A percentile compares a stretch with the other conserved stretches of the same genome.
phyloP scores from a whole-genome alignment of 2,113 vertebrate species.

The Equus przewalskii region DNA sequence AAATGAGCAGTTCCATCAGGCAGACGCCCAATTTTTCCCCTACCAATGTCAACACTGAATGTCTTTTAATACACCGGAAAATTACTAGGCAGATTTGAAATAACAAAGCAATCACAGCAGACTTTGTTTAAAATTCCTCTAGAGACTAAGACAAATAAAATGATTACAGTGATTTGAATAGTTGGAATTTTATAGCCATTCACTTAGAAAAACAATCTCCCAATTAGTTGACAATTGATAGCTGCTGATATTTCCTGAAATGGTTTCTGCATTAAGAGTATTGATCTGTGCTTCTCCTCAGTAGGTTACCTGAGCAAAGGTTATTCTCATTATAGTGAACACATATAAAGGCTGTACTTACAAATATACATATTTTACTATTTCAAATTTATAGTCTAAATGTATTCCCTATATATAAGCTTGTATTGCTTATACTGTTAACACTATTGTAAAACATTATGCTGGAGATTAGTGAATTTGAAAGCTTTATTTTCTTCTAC shows the following conservation, averaged over 20 bases:
- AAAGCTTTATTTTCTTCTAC: constrained; percentile 24
- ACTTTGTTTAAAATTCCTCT: constrained; percentile 87
- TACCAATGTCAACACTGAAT: constrained; percentile 80
- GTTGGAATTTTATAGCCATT: constrained; percentile 67
- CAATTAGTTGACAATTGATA: constrained; percentile 85
- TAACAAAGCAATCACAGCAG: constrained; percentile 85
- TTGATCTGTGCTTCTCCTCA: constrained; percentile 61
- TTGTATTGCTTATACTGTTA: neutral
- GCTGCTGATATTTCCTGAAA: constrained; percentile 81
- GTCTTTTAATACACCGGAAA: constrained; percentile 86
- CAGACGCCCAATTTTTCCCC: constrained; percentile 63
- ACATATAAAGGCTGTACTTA: neutral
- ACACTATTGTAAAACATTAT: neutral
- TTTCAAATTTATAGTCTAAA: neutral
- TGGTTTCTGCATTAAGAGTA: constrained; percentile 69
- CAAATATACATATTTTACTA: neutral
- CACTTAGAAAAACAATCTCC: constrained; percentile 81
- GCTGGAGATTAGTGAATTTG: neutral
- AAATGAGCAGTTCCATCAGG: constrained; percentile 83
- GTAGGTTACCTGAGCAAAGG: constrained; percentile 73
- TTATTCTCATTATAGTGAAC: constrained; percentile 25
- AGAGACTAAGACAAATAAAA: constrained; percentile 85
- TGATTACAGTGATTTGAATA: constrained; percentile 84
- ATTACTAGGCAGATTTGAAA: constrained; percentile 87
- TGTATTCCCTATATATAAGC: neutral